phyloP scores from a whole-genome alignment of 2,888 invertebrate species.

The Pseudococcus longispinus region DNA sequence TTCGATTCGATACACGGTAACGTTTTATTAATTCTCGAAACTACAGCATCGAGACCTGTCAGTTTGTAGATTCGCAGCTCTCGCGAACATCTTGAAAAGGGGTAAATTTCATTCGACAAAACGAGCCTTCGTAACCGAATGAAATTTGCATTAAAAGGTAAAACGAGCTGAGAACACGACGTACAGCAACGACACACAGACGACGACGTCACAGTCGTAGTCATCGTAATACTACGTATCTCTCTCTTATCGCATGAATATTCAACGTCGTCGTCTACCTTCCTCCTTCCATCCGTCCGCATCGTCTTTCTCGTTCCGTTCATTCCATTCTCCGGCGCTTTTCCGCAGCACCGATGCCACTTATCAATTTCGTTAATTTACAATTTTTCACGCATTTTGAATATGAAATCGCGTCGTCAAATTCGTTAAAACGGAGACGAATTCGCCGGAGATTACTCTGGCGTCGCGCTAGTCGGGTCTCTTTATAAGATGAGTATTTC shows the following conservation, averaged over 20 bases:
- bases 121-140: not conserved
- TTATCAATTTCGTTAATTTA: slow-evolving; percentile 45
- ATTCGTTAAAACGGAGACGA: not conserved
- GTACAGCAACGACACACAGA: not conserved
- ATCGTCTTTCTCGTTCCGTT: not conserved
- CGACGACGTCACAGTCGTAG: not conserved
- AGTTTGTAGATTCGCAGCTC: not conserved
- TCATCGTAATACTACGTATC: not conserved
- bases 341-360: slow-evolving; percentile 33
- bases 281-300: not conserved
- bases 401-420: slow-evolving; percentile 24
- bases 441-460: not conserved
- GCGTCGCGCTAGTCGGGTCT: not conserved
- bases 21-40: slow-evolving; percentile 29
- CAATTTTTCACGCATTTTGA: slow-evolving; percentile 41
- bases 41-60: not conserved
- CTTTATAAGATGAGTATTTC: not conserved
- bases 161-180: slow-evolving; percentile 6
- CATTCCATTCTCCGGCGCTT: slow-evolving; percentile 22
- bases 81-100: slow-evolving; percentile 7
- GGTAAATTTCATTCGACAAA: slow-evolving; percentile 37
- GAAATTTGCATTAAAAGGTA: slow-evolving; percentile 42
- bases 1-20: slow-evolving; percentile 8
- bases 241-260: slow-evolving; percentile 17
- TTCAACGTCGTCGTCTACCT: not conserved